These are phyloP conservation scores for Machimus atricapillus DNA, from an alignment of 2,888 invertebrate genomes.

Conservation along the genomic window DNA sequence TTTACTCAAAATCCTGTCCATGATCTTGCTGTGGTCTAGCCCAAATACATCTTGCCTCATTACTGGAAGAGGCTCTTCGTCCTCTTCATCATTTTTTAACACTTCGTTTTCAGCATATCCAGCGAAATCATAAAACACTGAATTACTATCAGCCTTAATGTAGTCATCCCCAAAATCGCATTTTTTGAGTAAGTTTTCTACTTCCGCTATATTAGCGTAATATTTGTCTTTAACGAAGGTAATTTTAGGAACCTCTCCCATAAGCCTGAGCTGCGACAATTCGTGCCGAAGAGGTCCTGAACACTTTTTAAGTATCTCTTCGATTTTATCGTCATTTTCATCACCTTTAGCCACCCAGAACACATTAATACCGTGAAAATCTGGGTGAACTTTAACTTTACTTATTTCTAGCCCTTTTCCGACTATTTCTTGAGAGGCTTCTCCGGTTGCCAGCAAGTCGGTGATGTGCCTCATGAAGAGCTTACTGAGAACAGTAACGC, in stretches of 20 bases:
- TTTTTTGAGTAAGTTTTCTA: slow-evolving; percentile 68
- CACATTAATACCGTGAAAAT: slow-evolving; percentile 73
- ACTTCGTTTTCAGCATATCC: neutral
- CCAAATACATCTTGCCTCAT: slow-evolving; percentile 78
- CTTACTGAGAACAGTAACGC: slow-evolving; percentile 76
- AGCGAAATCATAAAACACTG: neutral
- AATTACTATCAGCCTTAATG: neutral
- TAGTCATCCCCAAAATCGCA: slow-evolving; percentile 72
- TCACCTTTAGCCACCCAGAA: slow-evolving; percentile 73
- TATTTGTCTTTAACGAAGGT: slow-evolving; percentile 75
- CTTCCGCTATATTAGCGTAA: slow-evolving; percentile 65
- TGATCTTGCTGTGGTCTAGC: slow-evolving; percentile 71
- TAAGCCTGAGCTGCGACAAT: slow-evolving; percentile 73
- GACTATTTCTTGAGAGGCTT: slow-evolving; percentile 67
- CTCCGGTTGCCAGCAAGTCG: slow-evolving; percentile 78
- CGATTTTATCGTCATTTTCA: slow-evolving; percentile 66
- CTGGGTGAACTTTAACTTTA: slow-evolving; percentile 71
- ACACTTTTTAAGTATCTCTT: slow-evolving; percentile 65
- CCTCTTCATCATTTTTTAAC: slow-evolving; percentile 49
- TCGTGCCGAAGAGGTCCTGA: slow-evolving; percentile 74
- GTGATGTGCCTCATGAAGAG: slow-evolving; percentile 82
- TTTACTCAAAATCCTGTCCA: slow-evolving; percentile 66
- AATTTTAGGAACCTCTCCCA: slow-evolving; percentile 79
- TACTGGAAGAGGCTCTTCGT: slow-evolving; percentile 66
- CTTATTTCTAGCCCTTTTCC: slow-evolving; percentile 77